These are phyloP conservation scores for Coreoperca whiteheadi DNA, from an alignment of 2,113 vertebrate species.

Conservation along the genomic window DNA sequence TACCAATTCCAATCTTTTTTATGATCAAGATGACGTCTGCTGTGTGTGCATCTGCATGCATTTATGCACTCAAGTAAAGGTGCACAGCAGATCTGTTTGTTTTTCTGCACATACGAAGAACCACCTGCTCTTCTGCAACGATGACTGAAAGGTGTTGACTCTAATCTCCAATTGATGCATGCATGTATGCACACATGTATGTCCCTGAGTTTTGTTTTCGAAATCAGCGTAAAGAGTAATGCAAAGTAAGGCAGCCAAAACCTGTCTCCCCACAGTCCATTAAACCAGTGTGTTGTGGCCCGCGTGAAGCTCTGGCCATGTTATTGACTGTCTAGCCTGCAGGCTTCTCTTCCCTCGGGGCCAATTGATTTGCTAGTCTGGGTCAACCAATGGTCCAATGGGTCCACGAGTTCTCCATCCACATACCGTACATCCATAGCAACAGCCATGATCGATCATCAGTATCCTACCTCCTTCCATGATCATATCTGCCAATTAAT, in stretches of 20 bases:
- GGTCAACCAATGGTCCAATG: slow-evolving; percentile 58
- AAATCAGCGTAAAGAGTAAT: neutral
- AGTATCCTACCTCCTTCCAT: slow-evolving; percentile 33
- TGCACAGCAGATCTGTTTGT: slow-evolving; percentile 14
- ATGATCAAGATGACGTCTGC: neutral
- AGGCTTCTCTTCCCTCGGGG: slow-evolving; percentile 50
- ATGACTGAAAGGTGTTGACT: slow-evolving; percentile 31
- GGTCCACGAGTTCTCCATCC: slow-evolving; percentile 48
- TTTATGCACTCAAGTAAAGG: slow-evolving; percentile 6
- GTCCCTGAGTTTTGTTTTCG: slow-evolving; percentile 3
- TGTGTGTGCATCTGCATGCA: neutral
- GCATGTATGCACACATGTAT: slow-evolving; percentile 20
- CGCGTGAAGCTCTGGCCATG: slow-evolving; percentile 35
- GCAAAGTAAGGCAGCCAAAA: slow-evolving; percentile 46
- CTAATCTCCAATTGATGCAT: slow-evolving; percentile 10
- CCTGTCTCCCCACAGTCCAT: slow-evolving; percentile 59
- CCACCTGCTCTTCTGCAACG: neutral
- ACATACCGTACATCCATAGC: slow-evolving; percentile 29
- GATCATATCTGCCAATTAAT: slow-evolving; percentile 56
- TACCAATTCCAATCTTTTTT: neutral
- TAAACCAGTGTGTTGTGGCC: slow-evolving; percentile 60
- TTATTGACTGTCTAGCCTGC: slow-evolving; percentile 70
- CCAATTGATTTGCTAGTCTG: slow-evolving; percentile 70
- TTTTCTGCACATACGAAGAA: slow-evolving; percentile 28
- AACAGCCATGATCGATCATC: slow-evolving; percentile 47